Base-by-base conservation (phyloP, 64 coral and sea anemone genomes). In the Pachyseris speciosa region DNA sequence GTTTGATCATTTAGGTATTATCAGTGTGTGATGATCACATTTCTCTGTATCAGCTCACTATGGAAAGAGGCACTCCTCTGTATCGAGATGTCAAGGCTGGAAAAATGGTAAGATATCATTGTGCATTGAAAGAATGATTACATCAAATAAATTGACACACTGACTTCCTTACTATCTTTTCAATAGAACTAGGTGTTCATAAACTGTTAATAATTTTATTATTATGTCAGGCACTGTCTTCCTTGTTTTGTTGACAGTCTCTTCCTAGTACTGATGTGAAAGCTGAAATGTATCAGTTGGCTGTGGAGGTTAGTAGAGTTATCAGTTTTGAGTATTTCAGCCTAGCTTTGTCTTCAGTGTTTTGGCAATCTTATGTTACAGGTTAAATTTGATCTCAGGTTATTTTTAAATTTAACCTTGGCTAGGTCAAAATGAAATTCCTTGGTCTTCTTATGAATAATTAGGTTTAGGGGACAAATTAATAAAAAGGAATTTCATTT, bases 51-150 rank as follows among this genome's bases (percentile, higher is more conserved):
- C 94, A 96, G 40, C 47, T 96, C 31, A 92, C 75, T 17, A 22
- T 96, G 32, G 83, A 96, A 45, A 80, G 72, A 65, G 94, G 94
- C 22, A 96, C 94, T 36, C 67, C 87, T 64, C 81, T 92, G 31
- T 65, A 83, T 64, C 80, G 41, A 38, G 55, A 83, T 87, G 89
- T 96, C n/a, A 74, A 30, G 37, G 72, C 36, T 24, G 94, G 84
- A 49, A 41, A 72, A 73, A 19, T 87, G 78, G 94, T 91, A 64
- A 64, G 83, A 1, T 52, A 3, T 19, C 57, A 27, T 25, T 30
- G 8, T 15, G 15, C 8, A 49, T 10, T 49, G 45, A 49, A 49
- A 49, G 15, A 49, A 10, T 49, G 15, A n/a, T n/a, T n/a, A n/a
- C n/a, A n/a, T n/a, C n/a, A n/a, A n/a, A n/a, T n/a, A n/a, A n/a